A percentile compares a stretch with the other conserved stretches of the same genome.
Evolutionary conservation across 2,888 invertebrate genomes (phyloP).

Genomic region (Timandra comae): DNA sequence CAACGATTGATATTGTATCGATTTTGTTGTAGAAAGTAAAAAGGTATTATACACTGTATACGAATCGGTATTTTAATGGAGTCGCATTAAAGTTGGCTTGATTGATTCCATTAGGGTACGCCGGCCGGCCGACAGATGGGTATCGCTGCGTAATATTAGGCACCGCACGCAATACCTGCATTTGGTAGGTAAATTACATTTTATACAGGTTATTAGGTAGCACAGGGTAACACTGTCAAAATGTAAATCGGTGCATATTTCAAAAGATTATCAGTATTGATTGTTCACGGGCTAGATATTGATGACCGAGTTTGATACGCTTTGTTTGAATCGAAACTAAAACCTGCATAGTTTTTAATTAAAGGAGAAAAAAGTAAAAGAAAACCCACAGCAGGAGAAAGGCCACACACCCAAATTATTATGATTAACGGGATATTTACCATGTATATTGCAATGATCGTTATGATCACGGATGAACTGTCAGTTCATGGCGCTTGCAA

Average conservation of each 20-base stretch:
- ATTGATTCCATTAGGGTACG: constrained; percentile 62
- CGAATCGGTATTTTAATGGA: constrained; percentile 21
- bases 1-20: constrained; percentile 1
- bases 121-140: constrained; percentile 33
- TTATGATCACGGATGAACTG: no score
- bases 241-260: constrained; percentile 13
- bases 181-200: constrained; percentile 34
- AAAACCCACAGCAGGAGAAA: no score
- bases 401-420: no score
- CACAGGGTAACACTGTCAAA: constrained; percentile 7
- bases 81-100: constrained; percentile 41
- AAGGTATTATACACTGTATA: constrained; percentile 9
- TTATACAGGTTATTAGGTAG: constrained; percentile 22
- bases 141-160: constrained; percentile 28
- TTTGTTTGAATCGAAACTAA: no score
- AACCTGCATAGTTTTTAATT: no score
- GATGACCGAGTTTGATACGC: no score
- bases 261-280: constrained; percentile 10
- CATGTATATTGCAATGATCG: no score
- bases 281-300: no score
- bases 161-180: constrained; percentile 38
- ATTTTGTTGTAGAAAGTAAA: constrained; percentile 5
- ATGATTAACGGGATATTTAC: no score
- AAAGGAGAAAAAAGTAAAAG: no score
- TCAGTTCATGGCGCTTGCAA: no score